Base-by-base conservation (phyloP, 37 sponge, comb jelly and placozoan species). In the Petrosia ficiformis region DNA sequence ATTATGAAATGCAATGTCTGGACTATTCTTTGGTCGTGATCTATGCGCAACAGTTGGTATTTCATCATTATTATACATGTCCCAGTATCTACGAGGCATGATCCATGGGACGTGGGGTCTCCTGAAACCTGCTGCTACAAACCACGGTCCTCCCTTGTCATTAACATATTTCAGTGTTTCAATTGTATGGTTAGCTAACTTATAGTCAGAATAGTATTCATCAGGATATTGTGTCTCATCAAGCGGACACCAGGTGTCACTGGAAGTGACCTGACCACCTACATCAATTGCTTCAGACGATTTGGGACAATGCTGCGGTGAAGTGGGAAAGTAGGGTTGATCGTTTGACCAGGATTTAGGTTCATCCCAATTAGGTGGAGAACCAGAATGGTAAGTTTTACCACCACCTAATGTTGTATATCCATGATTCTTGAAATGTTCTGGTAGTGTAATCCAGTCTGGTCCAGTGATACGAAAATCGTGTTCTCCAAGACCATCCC, bases 341-440 rank as follows among this genome's bases (percentile, higher is more conserved):
- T 79, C 44, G 6, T 79, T 54, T 2, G 71, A 71, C 80, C 80
- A 79, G 3, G 80, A 79, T 57, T 73, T 73, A 1, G 80, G 80
- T 26, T 72, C 70, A 42, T 79, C 80, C 52, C 56, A 70, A 31
- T 79, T 14, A 16, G 80, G 80, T 48, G 71, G 80, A 30, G 2
- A 59, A 4, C 26, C 26, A 4, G 70, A 57, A 37, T 79, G 80
- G 38, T 42, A 79, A 4, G 68, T 72, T 74, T 79, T 79, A 58
- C 80, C 80, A 3, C 68, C 80, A 54, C 80, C 80, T 26, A 63
- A 44, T 1, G 80, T 39, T 2, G 68, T 42, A 42, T 75, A 79
- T 11, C 80, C 80, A 29, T 79, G 24, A 2, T 73, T 39, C 39
- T 79, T 73, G 26, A 79, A 79, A 71, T 79, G 68, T 41, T 79